Evolutionary conservation across 2,888 invertebrate species (phyloP).

Genomic region (Parnassius glacialis): DNA sequence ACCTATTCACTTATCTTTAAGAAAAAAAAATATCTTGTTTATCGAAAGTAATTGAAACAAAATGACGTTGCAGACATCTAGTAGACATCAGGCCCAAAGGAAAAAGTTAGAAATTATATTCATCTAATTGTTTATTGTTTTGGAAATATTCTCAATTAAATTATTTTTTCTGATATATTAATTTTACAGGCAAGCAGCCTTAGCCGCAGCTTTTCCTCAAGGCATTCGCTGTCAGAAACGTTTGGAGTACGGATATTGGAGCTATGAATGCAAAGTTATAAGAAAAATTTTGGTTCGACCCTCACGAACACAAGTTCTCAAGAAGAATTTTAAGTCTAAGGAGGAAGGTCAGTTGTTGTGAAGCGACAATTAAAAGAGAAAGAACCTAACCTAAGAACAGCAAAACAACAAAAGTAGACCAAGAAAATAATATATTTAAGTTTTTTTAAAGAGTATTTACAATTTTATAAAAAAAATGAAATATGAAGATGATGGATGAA

Average conservation of each 20-base stretch:
- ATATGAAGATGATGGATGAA: too few relatives aligned
- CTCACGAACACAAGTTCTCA: constrained; percentile 90
- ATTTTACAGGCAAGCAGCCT: constrained; percentile 76
- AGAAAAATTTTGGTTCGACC: constrained; percentile 92
- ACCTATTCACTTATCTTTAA: too few relatives aligned
- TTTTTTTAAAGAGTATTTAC: too few relatives aligned
- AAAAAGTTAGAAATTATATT: constrained; percentile 57
- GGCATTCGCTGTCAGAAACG: constrained; percentile 95
- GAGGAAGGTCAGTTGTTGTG: constrained; percentile 58
- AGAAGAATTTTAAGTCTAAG: constrained; percentile 79
- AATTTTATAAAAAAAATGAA: too few relatives aligned
- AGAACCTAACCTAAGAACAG: too few relatives aligned
- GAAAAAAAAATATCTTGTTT: too few relatives aligned
- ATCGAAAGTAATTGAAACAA: constrained; percentile 29
- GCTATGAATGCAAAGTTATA: constrained; percentile 95
- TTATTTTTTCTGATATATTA: constrained; percentile 16
- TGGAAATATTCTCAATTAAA: constrained; percentile 23
- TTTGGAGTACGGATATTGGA: constrained; percentile 95
- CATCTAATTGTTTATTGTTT: constrained; percentile 21
- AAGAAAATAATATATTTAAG: too few relatives aligned
- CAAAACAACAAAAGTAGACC: too few relatives aligned
- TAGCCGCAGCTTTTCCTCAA: constrained; percentile 85
- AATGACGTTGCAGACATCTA: constrained; percentile 75
- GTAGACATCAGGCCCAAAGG: constrained; percentile 69
- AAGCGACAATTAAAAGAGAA: too few relatives aligned